These are phyloP conservation scores for Hypothenemus hampei DNA, from an alignment of 1,140 invertebrate species.

Conservation along the genomic window DNA sequence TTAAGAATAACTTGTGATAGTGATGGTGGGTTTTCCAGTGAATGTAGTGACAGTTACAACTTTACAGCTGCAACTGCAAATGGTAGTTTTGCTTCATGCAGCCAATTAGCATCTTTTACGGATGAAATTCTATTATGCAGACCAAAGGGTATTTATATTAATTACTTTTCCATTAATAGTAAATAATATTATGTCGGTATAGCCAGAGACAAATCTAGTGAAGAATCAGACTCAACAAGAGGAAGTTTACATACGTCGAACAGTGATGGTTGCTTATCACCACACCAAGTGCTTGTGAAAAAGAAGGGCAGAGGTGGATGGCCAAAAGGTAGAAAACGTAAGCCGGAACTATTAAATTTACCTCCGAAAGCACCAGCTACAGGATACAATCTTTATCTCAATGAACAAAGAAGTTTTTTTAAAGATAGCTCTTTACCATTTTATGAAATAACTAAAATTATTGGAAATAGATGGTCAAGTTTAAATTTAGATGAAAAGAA, in stretches of 20 bases:
- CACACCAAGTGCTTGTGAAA: slow-evolving; percentile 19
- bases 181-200: background rate
- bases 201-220: slow-evolving; percentile 27
- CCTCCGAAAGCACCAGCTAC: slow-evolving; percentile 55
- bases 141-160: slow-evolving; percentile 13
- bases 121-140: slow-evolving; percentile 23
- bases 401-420: slow-evolving; percentile 51
- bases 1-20: slow-evolving; percentile 35
- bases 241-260: slow-evolving; percentile 10
- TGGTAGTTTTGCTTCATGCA: slow-evolving; percentile 23
- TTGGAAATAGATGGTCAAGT: slow-evolving; percentile 56
- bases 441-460: slow-evolving; percentile 52
- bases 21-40: slow-evolving; percentile 44
- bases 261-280: slow-evolving; percentile 16
- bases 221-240: slow-evolving; percentile 24
- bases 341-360: slow-evolving; percentile 49
- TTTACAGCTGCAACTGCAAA: slow-evolving; percentile 28
- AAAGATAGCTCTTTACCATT: slow-evolving; percentile 50
- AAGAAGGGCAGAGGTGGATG: slow-evolving; percentile 55
- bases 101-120: slow-evolving; percentile 22
- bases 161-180: background rate
- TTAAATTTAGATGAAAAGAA: slow-evolving; percentile 51
- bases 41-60: slow-evolving; percentile 41
- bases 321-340: slow-evolving; percentile 59
- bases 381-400: slow-evolving; percentile 55